Conservation (phyloP, 1,140 invertebrate genomes). For the Drosophila setifemur region DNA sequence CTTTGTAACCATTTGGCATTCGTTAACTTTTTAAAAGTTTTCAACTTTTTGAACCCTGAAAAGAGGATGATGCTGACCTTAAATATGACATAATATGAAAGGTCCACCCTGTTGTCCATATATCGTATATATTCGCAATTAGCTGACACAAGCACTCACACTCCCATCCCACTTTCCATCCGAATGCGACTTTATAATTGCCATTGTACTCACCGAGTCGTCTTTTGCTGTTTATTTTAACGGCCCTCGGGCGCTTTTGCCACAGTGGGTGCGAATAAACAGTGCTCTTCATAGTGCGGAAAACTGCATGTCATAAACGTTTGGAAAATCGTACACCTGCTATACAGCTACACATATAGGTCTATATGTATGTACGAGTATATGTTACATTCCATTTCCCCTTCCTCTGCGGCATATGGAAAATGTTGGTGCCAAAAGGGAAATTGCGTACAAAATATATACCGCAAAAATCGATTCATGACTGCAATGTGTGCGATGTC, state of each 20-base stretch:
- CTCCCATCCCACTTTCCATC: background rate
- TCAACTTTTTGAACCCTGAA: too few species aligned
- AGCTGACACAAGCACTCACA: conserved; percentile 34
- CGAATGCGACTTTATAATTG: conserved; percentile 39
- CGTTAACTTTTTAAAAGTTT: too few species aligned
- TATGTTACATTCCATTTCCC: too few species aligned
- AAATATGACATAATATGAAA: background rate
- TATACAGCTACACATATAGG: background rate
- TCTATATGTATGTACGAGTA: too few species aligned
- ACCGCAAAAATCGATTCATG: conserved; percentile 42
- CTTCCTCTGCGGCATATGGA: background rate
- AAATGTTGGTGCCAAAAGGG: background rate
- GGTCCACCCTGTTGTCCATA: background rate
- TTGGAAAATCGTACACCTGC: conserved; percentile 18
- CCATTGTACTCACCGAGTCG: conserved; percentile 17
- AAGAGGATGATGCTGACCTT: too few species aligned
- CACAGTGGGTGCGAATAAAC: conserved; percentile 24
- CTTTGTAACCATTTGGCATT: too few species aligned
- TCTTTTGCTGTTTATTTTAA: conserved; percentile 28
- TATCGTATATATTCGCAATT: conserved; percentile 25
- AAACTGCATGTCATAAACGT: conserved; percentile 39
- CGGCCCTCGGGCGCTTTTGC: background rate
- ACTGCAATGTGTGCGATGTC: conserved; percentile 13
- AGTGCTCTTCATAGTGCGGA: conserved; percentile 4
- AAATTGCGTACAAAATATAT: conserved; percentile 42